Conservation (phyloP, 2,797 vertebrate species). For the Podarcis siculus region DNA sequence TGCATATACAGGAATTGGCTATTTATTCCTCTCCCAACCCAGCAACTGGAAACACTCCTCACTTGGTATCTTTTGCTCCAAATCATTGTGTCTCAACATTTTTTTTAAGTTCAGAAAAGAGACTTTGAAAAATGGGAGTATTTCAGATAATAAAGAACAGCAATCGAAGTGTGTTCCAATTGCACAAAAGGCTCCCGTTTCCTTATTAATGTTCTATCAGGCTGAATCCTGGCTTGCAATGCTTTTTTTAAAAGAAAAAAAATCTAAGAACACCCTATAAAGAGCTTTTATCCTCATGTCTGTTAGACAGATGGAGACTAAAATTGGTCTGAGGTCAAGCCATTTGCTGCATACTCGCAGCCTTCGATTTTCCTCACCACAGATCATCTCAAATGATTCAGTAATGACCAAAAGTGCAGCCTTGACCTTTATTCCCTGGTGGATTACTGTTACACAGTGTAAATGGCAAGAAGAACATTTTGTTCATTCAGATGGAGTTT, state of each 20-base stretch:
- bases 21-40: background rate
- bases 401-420: constrained; percentile 82
- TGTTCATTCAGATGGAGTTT: constrained; percentile 69
- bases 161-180: constrained; percentile 25
- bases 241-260: constrained; percentile 43
- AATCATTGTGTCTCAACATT: background rate
- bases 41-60: background rate
- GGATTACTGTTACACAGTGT: constrained; percentile 80
- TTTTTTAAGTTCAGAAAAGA: constrained; percentile 22
- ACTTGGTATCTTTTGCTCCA: background rate
- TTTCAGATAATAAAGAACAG: constrained; percentile 47
- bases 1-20: background rate
- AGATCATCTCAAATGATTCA: constrained; percentile 81
- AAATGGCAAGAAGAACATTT: constrained; percentile 80
- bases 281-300: constrained; percentile 69
- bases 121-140: constrained; percentile 32
- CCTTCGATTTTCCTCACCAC: constrained; percentile 79
- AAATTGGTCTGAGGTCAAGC: constrained; percentile 80
- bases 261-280: constrained; percentile 52
- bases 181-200: constrained; percentile 53
- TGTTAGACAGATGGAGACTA: constrained; percentile 79
- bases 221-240: constrained; percentile 67
- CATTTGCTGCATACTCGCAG: constrained; percentile 77
- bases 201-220: constrained; percentile 66
- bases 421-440: constrained; percentile 78